Evolutionary conservation across 2,113 vertebrate genomes (phyloP), one percentile per base, ranked within the genome.

Genomic region (Dissostichus mawsoni): DNA sequence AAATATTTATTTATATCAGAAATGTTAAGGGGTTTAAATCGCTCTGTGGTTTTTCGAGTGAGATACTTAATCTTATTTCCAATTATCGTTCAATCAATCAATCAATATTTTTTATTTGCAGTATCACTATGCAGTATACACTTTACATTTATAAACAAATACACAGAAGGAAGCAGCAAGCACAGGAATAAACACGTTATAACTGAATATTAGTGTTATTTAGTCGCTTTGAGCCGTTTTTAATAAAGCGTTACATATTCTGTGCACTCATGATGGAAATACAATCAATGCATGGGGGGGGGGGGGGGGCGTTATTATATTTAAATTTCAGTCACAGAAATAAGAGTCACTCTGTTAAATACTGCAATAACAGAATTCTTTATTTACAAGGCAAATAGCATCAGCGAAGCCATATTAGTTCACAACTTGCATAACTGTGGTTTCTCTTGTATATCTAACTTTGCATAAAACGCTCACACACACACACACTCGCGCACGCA

Each of bases 331-430:
- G 92, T 86, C 93, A 93, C 92, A 93, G 93, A 95, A 96, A 95
- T 93, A 95, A 96, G 94, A 87, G 45, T 14, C 69, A 78, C 23
- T 29, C 48, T 0, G 25, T 75, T 72, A 96, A 97, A 96, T 96
- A 96, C 96, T 97, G 97, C 97, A 98, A 97, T 98, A 99, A 98
- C 97, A 97, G 96, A 96, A 98, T 97, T 99, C 97, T 99, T 99
- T 99, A 99, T 99, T 99, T 99, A 99, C 98, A 99, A 97, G 96
- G 97, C 97, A 97, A 98, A 98, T 95, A 98, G 97, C 97, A 97
- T 98, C 97, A 96, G 98, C 98, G 96, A 99, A 99, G 98, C 98
- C 98, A 98, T 98, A 98, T 98, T 98, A 99, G 94, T 96, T 94
- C 88, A 95, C 94, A 95, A 98, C 97, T 99, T 99, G 97, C 98